A percentile compares a stretch with the other conserved stretches of the same genome.
These are phyloP conservation scores for Centropyge bicolor DNA, from an alignment of 2,797 vertebrate species.

Conservation along the genomic window DNA sequence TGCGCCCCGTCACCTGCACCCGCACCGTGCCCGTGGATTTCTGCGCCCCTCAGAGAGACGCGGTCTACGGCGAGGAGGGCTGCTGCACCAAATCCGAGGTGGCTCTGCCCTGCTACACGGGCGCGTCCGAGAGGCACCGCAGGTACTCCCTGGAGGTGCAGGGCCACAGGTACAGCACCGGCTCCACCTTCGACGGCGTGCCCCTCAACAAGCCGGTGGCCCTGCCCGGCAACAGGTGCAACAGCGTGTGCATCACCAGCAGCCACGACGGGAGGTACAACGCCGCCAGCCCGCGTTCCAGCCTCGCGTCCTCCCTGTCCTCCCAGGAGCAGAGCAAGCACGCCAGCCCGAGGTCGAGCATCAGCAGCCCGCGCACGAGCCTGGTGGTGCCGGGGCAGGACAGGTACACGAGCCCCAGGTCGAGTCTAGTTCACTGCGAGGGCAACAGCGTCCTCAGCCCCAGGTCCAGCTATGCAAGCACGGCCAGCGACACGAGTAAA, in stretches of 20 bases:
- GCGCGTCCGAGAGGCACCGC: conserved; percentile 86
- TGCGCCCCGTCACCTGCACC: conserved; percentile 83
- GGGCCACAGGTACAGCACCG: conserved; percentile 88
- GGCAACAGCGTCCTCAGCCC: conserved; percentile 84
- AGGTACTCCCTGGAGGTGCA: conserved; percentile 90
- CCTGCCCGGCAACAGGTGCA: conserved; percentile 84
- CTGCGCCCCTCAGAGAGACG: conserved; percentile 85
- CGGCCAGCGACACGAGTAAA: conserved; percentile 90
- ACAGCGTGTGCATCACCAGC: conserved; percentile 82
- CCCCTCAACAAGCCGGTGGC: conserved; percentile 82
- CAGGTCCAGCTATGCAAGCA: conserved; percentile 90
- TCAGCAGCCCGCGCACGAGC: conserved; percentile 88
- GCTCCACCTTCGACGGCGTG: conserved; percentile 88
- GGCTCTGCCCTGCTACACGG: conserved; percentile 91
- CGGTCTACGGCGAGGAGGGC: conserved; percentile 80
- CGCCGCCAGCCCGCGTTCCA: conserved; percentile 86
- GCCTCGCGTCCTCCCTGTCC: conserved; percentile 84
- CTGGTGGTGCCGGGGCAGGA: conserved; percentile 86
- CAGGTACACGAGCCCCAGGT: conserved; percentile 86
- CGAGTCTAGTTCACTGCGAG: conserved; percentile 85
- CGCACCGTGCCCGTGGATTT: conserved; percentile 85
- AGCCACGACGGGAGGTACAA: conserved; percentile 82
- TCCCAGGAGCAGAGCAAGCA: conserved; percentile 89
- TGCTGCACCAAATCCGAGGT: conserved; percentile 91
- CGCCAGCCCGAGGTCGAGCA: conserved; percentile 89